A percentile compares a stretch with the other conserved stretches of the same genome.
phyloP scores from a whole-genome alignment of 2,888 invertebrate species.

The Dryococelus australis region DNA sequence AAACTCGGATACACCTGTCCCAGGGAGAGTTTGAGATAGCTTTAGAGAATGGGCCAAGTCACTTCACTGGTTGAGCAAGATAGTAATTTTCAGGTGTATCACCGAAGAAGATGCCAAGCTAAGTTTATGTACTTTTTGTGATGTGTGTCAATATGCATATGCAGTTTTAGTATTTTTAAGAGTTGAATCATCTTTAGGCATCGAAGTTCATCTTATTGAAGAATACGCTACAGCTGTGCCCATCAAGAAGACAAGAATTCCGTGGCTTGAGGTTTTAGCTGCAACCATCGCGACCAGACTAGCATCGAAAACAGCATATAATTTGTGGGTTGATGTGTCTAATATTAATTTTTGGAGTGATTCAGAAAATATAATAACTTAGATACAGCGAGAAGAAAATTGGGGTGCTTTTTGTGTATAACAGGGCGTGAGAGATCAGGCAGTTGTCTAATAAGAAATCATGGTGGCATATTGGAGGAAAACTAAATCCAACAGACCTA shows the following conservation, averaged over 20 bases:
- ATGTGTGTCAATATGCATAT: background rate
- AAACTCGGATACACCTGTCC: background rate
- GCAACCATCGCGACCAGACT: constrained; percentile 44
- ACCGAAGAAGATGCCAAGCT: background rate
- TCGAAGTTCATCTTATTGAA: constrained; percentile 37
- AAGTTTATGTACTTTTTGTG: background rate
- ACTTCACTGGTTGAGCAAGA: background rate
- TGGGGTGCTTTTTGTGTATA: constrained; percentile 48
- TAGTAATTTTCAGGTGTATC: background rate
- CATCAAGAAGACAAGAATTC: constrained; percentile 41
- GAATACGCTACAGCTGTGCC: constrained; percentile 46
- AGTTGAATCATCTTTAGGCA: background rate
- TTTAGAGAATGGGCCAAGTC: background rate
- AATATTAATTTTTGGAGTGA: constrained; percentile 41
- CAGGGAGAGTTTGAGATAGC: no score
- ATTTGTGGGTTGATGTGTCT: constrained; percentile 27
- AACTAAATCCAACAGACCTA: constrained; percentile 47
- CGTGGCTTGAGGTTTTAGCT: constrained; percentile 46
- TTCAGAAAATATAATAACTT: constrained; percentile 44
- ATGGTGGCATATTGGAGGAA: constrained; percentile 47
- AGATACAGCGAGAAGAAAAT: constrained; percentile 42
- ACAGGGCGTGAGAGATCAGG: constrained; percentile 43
- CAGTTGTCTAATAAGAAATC: background rate
- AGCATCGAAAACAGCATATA: background rate
- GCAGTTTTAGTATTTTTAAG: background rate